Conservation (phyloP, 2,113 vertebrate genomes). For the Columbina picui region DNA sequence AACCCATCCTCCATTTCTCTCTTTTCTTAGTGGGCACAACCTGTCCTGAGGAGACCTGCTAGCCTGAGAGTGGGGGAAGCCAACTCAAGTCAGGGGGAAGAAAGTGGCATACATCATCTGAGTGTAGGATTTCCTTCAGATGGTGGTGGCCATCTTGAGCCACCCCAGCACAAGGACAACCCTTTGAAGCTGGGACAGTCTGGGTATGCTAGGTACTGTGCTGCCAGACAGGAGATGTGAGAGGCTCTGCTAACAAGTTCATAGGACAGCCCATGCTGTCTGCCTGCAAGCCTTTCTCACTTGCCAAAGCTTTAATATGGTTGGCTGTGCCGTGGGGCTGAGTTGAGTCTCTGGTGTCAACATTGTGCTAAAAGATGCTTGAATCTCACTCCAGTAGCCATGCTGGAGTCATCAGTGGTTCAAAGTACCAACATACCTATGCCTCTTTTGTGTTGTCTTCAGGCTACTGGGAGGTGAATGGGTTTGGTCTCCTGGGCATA, state of each 20-base stretch:
- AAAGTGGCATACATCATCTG: neutral
- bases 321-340: neutral
- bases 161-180: neutral
- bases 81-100: neutral
- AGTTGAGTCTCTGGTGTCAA: neutral
- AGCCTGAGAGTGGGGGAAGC: neutral
- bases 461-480: conserved; percentile 98
- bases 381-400: neutral
- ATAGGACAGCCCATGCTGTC: neutral
- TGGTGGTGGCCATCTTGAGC: neutral
- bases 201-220: neutral
- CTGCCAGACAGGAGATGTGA: neutral
- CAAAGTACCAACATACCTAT: neutral
- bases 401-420: neutral
- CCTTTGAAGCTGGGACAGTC: neutral
- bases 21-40: neutral
- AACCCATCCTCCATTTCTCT: neutral
- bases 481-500: conserved; percentile 94
- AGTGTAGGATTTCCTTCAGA: neutral
- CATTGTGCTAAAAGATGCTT: neutral
- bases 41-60: neutral
- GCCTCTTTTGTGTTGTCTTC: neutral
- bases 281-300: neutral
- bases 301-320: neutral
- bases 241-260: neutral